Conservation (phyloP, 2,797 vertebrate genomes). For the Limnodromus scolopaceus region DNA sequence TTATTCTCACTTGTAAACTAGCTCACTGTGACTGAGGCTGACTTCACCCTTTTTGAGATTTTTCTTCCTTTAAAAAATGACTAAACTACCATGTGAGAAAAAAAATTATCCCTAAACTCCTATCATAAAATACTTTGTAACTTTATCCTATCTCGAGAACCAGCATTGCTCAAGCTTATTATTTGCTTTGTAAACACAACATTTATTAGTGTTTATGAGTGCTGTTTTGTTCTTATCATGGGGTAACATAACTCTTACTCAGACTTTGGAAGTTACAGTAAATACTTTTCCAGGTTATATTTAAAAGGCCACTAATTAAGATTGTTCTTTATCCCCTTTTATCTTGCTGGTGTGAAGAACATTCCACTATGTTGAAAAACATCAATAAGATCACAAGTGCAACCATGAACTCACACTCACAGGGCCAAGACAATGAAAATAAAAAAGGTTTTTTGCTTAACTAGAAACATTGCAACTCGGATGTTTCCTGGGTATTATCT, state of each 20-base stretch:
- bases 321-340: constrained; percentile 12
- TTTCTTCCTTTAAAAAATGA: not conserved
- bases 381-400: not conserved
- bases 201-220: not conserved
- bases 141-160: not conserved
- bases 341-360: not conserved
- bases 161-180: not conserved
- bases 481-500: not conserved
- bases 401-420: not conserved
- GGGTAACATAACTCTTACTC: not conserved
- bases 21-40: not conserved
- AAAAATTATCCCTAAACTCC: not conserved
- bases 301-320: not conserved
- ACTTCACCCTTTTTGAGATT: not conserved
- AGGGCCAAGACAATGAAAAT: not conserved
- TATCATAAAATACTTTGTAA: not conserved
- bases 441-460: not conserved
- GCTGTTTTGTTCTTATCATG: not conserved
- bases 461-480: not conserved
- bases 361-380: not conserved
- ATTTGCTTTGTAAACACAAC: not conserved
- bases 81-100: not conserved
- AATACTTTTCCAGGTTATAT: not conserved
- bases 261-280: not conserved
- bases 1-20: not conserved